These are phyloP conservation scores for Muricea muricata DNA, from an alignment of 92 coral and sea anemone species.

Conservation along the genomic window DNA sequence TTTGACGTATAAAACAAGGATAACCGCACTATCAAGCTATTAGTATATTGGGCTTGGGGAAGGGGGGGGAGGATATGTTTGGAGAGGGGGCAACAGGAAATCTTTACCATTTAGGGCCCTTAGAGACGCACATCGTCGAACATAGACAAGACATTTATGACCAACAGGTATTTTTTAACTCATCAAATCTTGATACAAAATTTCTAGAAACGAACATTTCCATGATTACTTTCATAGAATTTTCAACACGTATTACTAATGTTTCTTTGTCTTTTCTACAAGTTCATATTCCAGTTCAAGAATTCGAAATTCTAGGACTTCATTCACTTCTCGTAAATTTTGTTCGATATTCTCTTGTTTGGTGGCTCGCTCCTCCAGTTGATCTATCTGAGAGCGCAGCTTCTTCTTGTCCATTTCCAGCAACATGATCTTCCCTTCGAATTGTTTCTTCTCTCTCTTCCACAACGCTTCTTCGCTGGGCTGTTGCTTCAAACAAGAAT, in stretches of 20 bases:
- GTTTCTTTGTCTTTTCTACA: constrained; percentile 54
- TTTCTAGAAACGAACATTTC: too few relatives aligned
- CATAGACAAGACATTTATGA: too few relatives aligned
- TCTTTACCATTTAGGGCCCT: too few relatives aligned
- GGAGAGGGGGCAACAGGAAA: too few relatives aligned
- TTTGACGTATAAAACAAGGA: too few relatives aligned
- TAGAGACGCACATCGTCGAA: too few relatives aligned
- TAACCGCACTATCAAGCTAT: too few relatives aligned
- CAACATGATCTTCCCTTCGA: constrained; percentile 31
- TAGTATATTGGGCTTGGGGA: too few relatives aligned
- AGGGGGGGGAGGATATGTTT: too few relatives aligned
- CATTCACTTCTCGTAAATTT: constrained; percentile 65
- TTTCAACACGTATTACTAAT: background rate
- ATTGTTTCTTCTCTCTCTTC: constrained; percentile 31
- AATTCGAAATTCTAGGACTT: constrained; percentile 78
- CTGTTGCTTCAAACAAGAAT: background rate
- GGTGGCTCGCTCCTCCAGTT: background rate
- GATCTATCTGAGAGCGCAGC: background rate
- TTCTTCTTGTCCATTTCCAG: constrained; percentile 48
- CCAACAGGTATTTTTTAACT: too few relatives aligned
- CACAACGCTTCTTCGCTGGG: constrained; percentile 10
- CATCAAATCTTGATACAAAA: too few relatives aligned
- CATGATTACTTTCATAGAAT: background rate
- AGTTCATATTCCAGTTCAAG: constrained; percentile 80
- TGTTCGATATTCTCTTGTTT: background rate